A percentile compares a stretch with the other conserved stretches of the same genome.
Conservation (phyloP, 2,888 invertebrate species). For the Tipula helvola region DNA sequence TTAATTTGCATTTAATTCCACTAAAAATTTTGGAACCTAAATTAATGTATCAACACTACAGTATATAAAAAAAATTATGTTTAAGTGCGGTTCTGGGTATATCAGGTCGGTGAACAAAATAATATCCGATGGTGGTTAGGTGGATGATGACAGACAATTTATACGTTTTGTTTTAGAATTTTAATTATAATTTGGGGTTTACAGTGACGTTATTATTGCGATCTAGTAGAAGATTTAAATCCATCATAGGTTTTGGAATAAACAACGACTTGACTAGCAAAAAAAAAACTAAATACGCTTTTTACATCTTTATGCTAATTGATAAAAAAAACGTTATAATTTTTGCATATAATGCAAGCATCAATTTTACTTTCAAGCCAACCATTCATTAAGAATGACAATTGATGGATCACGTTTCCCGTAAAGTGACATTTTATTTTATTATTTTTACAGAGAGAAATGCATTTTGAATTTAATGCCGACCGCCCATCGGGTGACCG, state of each 20-base stretch:
- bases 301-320: not conserved
- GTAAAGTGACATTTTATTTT: not conserved
- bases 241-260: too few species aligned
- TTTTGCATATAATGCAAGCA: not conserved
- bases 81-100: not conserved
- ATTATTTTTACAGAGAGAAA: not conserved
- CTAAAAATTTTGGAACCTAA: not conserved
- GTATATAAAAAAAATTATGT: not conserved
- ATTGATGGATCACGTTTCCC: not conserved
- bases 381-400: not conserved
- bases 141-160: not conserved
- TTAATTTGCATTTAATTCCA: not conserved
- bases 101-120: not conserved
- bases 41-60: not conserved
- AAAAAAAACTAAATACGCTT: not conserved
- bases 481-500: not conserved
- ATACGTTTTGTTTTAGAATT: not conserved
- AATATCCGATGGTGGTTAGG: not conserved
- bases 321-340: not conserved
- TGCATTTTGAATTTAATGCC: not conserved
- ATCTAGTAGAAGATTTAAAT: not conserved
- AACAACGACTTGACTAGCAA: too few species aligned
- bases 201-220: not conserved
- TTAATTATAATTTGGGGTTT: not conserved
- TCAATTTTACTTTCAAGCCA: not conserved